phyloP scores from a whole-genome alignment of 2,797 vertebrate genomes.

The Antrozous pallidus region DNA sequence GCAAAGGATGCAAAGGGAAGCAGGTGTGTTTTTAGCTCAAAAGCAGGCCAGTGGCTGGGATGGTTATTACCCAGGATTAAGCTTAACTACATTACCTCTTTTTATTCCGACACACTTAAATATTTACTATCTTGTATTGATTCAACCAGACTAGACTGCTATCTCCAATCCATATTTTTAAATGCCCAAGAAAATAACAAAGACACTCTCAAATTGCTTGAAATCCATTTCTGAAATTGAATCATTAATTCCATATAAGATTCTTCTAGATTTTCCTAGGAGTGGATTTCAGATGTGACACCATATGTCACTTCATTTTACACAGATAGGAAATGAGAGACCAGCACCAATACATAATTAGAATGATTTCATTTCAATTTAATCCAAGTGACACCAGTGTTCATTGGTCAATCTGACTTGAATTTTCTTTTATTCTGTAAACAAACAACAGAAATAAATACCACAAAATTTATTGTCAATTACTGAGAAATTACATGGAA shows the following conservation, averaged over 20 bases:
- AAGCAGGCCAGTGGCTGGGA: conserved; percentile 44
- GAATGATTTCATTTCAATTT: conserved; percentile 39
- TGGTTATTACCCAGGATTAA: conserved; percentile 67
- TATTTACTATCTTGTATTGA: conserved; percentile 47
- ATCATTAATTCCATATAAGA: conserved; percentile 26
- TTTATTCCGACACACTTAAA: conserved; percentile 58
- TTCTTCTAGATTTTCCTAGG: background rate
- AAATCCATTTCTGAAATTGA: conserved; percentile 48
- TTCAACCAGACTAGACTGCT: conserved; percentile 23
- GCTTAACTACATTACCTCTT: conserved; percentile 52
- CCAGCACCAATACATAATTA: background rate
- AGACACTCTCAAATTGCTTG: conserved; percentile 25
- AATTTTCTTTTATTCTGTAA: conserved; percentile 1
- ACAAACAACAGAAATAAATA: background rate
- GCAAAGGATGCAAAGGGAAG: conserved; percentile 70
- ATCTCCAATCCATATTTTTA: conserved; percentile 24
- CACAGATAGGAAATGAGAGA: conserved; percentile 18
- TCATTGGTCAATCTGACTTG: conserved; percentile 2
- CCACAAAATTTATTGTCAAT: background rate
- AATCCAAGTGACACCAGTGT: background rate
- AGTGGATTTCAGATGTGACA: background rate
- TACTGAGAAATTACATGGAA: conserved; percentile 26
- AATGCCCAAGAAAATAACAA: conserved; percentile 50
- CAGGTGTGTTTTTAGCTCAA: conserved; percentile 68
- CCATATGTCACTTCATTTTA: conserved; percentile 52